phyloP scores from a whole-genome alignment of 1,140 invertebrate species.

The Gonioctena quinquepunctata region DNA sequence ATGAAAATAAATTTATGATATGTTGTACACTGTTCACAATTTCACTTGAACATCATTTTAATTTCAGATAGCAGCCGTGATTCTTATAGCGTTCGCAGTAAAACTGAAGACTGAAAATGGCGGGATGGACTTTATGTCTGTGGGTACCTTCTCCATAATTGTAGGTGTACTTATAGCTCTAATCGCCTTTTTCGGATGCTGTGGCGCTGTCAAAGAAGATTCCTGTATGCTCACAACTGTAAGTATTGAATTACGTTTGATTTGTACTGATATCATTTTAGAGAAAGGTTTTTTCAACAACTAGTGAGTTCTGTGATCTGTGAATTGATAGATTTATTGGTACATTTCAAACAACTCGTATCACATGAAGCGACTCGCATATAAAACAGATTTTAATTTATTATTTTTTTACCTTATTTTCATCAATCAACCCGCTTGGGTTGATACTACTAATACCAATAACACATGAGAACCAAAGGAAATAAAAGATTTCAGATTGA shows the following conservation, averaged over 20 bases:
- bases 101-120: not conserved
- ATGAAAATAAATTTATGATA: too few relatives aligned
- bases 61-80: not conserved
- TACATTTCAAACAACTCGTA: not conserved
- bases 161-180: conserved; percentile 81
- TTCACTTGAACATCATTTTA: not conserved
- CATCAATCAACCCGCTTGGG: too few relatives aligned
- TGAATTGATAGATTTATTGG: not conserved
- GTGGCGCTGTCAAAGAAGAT: conserved; percentile 82
- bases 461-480: too few relatives aligned
- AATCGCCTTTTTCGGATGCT: conserved; percentile 86
- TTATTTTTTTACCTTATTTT: too few relatives aligned
- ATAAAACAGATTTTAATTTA: not conserved
- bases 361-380: not conserved
- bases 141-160: conserved; percentile 59
- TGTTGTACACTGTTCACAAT: too few relatives aligned
- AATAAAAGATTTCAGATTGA: too few relatives aligned
- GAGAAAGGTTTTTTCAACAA: too few relatives aligned
- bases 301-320: too few relatives aligned
- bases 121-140: not conserved
- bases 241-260: conserved; percentile 43
- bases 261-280: too few relatives aligned
- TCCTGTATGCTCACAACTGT: conserved; percentile 83
- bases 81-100: not conserved
- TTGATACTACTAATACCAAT: too few relatives aligned